A percentile compares a stretch with the other conserved stretches of the same genome.
Evolutionary conservation across 1,140 invertebrate genomes (phyloP).

Genomic region (Aphidius gifuensis): DNA sequence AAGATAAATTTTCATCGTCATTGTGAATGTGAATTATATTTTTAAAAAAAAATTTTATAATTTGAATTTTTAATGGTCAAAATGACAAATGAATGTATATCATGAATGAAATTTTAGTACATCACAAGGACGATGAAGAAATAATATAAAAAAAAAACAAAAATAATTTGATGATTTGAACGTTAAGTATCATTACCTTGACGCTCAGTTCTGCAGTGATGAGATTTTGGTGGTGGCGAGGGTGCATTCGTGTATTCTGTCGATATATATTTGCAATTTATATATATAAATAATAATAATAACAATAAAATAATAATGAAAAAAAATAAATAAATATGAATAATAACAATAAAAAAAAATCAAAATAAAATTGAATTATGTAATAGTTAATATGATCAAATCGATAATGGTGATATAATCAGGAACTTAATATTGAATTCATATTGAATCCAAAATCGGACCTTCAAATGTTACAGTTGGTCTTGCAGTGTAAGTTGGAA

Average conservation of each 20-base stretch:
- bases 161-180: constrained; percentile 14
- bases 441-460: constrained; percentile 46
- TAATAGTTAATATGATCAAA: constrained; percentile 2
- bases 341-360: neutral
- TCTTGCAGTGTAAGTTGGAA: constrained; percentile 57
- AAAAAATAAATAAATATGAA: constrained; percentile 11
- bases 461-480: constrained; percentile 76
- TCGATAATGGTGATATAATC: constrained; percentile 4
- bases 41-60: neutral
- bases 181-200: constrained; percentile 54
- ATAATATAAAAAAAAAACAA: neutral
- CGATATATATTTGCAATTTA: neutral
- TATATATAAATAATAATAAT: constrained; percentile 51
- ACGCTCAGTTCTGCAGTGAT: constrained; percentile 59
- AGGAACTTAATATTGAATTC: constrained; percentile 1
- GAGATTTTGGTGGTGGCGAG: constrained; percentile 63
- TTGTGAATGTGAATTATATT: neutral
- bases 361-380: neutral
- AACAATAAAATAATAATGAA: constrained; percentile 34
- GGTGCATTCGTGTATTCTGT: constrained; percentile 64
- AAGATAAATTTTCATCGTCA: neutral
- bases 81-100: neutral
- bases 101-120: neutral
- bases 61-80: neutral
- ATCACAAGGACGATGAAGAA: constrained; percentile 9